Conservation (phyloP, 2,797 vertebrate genomes). For the Channa striata region DNA sequence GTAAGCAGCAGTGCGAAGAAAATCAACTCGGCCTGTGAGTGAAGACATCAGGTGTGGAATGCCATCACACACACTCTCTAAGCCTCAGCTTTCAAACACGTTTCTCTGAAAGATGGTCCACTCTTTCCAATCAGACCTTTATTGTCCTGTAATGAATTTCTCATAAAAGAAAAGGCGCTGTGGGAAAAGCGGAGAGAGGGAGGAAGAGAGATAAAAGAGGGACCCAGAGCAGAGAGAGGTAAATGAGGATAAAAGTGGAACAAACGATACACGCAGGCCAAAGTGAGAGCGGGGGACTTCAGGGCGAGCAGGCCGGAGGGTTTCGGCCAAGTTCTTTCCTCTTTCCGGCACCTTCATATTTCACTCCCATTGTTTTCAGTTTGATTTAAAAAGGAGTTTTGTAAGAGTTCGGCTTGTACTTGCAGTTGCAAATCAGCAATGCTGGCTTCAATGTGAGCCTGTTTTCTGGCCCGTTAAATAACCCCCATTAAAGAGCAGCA, state of each 20-base stretch:
- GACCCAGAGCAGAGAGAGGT: constrained; percentile 24
- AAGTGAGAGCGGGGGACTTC: constrained; percentile 9
- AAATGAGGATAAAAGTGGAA: constrained; percentile 52
- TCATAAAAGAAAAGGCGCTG: constrained; percentile 54
- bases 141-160: constrained; percentile 68
- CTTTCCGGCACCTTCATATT: constrained; percentile 57
- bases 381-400: constrained; percentile 53
- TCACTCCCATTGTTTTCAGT: constrained; percentile 51
- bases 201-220: constrained; percentile 30
- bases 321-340: constrained; percentile 18
- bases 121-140: constrained; percentile 66
- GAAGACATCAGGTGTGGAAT: constrained; percentile 66
- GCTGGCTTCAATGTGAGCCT: constrained; percentile 42
- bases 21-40: constrained; percentile 56
- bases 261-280: constrained; percentile 36
- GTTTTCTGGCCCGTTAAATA: constrained; percentile 72
- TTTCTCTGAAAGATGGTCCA: constrained; percentile 41
- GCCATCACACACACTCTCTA: constrained; percentile 33
- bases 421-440: constrained; percentile 54
- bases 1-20: constrained; percentile 32
- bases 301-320: constrained; percentile 17
- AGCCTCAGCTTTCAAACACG: constrained; percentile 25
- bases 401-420: constrained; percentile 46
- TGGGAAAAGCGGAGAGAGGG: constrained; percentile 18
- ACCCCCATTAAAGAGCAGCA: constrained; percentile 79